Evolutionary conservation across 1,140 invertebrate species (phyloP).

Genomic region (Heliothis subflexa): DNA sequence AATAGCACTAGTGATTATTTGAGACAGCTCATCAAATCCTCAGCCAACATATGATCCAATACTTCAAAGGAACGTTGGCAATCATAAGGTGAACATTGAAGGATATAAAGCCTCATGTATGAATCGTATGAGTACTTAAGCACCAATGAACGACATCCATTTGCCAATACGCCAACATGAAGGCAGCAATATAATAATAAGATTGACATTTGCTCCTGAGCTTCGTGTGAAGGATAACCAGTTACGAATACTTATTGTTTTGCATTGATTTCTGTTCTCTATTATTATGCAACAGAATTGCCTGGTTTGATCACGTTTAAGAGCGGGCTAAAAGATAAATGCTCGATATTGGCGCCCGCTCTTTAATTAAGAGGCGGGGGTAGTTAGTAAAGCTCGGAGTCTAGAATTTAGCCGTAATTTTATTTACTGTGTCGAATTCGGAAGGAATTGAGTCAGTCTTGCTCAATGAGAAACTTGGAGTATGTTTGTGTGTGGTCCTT

Average conservation of each 20-base stretch:
- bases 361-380: constrained; percentile 27
- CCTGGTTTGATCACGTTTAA: not conserved
- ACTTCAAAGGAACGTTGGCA: not conserved
- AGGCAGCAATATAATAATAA: constrained; percentile 25
- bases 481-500: not conserved
- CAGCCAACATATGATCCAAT: not conserved
- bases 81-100: not conserved
- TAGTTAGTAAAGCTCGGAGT: not conserved
- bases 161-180: not conserved
- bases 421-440: constrained; percentile 18
- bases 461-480: not conserved
- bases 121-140: not conserved
- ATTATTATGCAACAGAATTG: constrained; percentile 1
- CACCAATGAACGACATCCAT: not conserved
- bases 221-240: constrained; percentile 43
- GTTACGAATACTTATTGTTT: constrained; percentile 24
- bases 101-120: not conserved
- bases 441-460: not conserved
- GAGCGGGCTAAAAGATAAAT: not conserved
- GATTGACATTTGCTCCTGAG: constrained; percentile 45
- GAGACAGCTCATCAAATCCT: not conserved
- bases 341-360: constrained; percentile 4
- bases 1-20: not conserved
- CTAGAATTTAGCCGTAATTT: constrained; percentile 7
- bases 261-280: constrained; percentile 20